A percentile compares a stretch with the other conserved stretches of the same genome.
Conservation (phyloP, 1,140 invertebrate genomes). For the Paralvinella palmiformis region DNA sequence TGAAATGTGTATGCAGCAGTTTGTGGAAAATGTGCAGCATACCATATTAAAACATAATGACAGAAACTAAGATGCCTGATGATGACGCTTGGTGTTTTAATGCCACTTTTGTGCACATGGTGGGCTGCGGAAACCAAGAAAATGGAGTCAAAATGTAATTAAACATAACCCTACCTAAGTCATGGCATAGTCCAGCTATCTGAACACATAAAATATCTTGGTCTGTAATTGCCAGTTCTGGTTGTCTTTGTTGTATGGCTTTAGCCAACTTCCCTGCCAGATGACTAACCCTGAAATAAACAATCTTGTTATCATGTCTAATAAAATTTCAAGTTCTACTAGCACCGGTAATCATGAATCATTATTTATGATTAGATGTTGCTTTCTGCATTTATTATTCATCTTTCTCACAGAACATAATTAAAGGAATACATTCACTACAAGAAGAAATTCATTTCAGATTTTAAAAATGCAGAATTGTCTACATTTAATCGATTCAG, state of each 20-base stretch:
- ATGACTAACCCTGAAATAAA: conserved; percentile 42
- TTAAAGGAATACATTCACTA: background rate
- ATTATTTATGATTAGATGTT: background rate
- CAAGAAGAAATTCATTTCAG: too few species aligned
- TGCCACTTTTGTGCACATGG: too few species aligned
- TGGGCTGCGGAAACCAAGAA: too few species aligned
- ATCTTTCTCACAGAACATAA: background rate
- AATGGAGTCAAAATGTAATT: too few species aligned
- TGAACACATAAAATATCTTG: conserved; percentile 54
- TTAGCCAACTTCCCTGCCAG: conserved; percentile 48
- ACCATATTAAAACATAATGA: too few species aligned
- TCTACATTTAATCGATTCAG: too few species aligned
- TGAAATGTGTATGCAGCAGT: too few species aligned
- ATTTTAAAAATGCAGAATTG: too few species aligned
- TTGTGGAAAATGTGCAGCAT: too few species aligned
- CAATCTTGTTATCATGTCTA: conserved; percentile 2
- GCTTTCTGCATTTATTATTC: background rate
- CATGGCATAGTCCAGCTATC: conserved; percentile 64
- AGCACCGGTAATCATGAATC: background rate
- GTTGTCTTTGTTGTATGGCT: conserved; percentile 43
- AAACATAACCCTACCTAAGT: conserved; percentile 58
- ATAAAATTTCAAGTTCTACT: conserved; percentile 1
- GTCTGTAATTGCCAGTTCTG: conserved; percentile 49
- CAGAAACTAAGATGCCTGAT: too few species aligned
- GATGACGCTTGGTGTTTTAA: too few species aligned